Base-by-base conservation (phyloP, 1,140 invertebrate genomes). In the Conopomorpha cramerella region DNA sequence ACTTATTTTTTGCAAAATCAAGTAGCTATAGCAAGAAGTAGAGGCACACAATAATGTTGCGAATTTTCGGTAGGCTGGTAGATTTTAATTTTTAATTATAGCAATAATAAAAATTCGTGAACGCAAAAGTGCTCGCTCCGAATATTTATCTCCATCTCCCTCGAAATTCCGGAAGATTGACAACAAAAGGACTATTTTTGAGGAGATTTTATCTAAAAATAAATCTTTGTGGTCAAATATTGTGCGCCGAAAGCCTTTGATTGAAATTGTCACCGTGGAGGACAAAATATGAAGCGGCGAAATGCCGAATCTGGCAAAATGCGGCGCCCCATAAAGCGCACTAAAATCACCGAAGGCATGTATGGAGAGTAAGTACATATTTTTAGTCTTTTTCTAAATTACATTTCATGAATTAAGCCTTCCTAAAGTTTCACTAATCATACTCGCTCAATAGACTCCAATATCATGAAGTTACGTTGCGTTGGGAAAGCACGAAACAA, bases 301-400 rank as follows among this genome's bases (percentile, higher is more conserved):
- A 95, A 95, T 92, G 92, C 87, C 84, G 93, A 95, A 80, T 89
- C 89, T 84, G 91, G 90, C 82, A 96, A 96, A 86, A 86, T 95
- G 82, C 89, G 93, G 84, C 89, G 93, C 83, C 91, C 92, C 67
- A 82, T 95, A 81, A 96, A 95, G 86, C 86, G 90, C 81, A 95
- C 88, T 82, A 96, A 95, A 89, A 92, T 95, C 79, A 89, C 90
- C 61, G 92, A 95, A 83, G 91, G 91, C 83, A 89, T 95, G 81
- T 95, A 94, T 82, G 92, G 92, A 87, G 95, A 92, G 92, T 93
- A 84, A 80, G 80, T 73, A 46, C 29, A 45, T 32, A 49, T 32
- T n/a, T n/a, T n/a, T n/a, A n/a, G n/a, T n/a, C n/a, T n/a, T n/a
- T n/a, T n/a, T n/a, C n/a, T n/a, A n/a, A n/a, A n/a, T n/a, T n/a